Base-by-base conservation (phyloP, 2,888 invertebrate genomes). In the Eupsilia transversa region DNA sequence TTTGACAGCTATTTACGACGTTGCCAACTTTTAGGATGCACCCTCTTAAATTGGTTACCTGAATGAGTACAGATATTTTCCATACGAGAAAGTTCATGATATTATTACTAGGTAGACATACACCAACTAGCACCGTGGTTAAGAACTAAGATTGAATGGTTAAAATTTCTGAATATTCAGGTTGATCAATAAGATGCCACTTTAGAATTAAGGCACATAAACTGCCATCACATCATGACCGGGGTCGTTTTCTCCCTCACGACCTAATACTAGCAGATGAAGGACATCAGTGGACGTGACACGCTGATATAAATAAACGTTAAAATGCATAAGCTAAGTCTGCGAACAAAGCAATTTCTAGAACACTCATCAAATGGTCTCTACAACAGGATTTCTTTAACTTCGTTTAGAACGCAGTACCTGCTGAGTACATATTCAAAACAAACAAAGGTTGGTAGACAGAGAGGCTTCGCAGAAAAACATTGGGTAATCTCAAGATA, bases 401-500 rank as follows among this genome's bases (percentile, higher is more conserved):
- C 23, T 35, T 23, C 12, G 23, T 49, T 67, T 33, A 2, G 30
- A 3, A 27, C 41, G 38, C 17, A 20, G 43, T 35, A 54, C 35
- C 2, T 20, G n/a, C 17, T 41, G 1, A 49, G 33, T 54, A 54
- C 27, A 64, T 23, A 60, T 4, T 38, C 27, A 54, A 27, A 60
- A 61, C 41, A 64, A 67, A 71, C 67, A 79, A 54, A 67, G 52
- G 52, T 33, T 41, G 7, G 54, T 46, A 1, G 33, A 46, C n/a
- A 46, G 17, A 43, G 27, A 33, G 14, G 4, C 43, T 56, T 67
- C 27, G 70, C 52, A 38, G n/a, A 59, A 61, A 73, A 73, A 70
- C 23, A 43, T 52, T 60, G 33, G 52, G 60, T 69, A 71, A 82
- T 81, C 72, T 61, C 63, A 46, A 80, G 85, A 72, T 80, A 82